Evolutionary conservation across 2,797 vertebrate genomes (phyloP), one percentile per base, ranked within the genome.

Genomic region (Sarcophilus harrisii): DNA sequence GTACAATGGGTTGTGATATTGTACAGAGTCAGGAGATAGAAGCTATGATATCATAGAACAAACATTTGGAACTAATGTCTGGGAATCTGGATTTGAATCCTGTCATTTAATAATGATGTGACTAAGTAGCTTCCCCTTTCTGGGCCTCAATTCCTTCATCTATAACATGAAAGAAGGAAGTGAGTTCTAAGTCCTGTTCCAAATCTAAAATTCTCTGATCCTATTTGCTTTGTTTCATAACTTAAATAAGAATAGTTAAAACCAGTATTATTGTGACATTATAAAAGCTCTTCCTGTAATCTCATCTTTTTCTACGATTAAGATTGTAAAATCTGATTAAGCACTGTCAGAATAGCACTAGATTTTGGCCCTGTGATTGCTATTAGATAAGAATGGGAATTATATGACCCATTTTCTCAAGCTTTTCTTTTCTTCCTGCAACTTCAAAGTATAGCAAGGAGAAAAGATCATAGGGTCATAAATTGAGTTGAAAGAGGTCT

Each of bases 301-400:
- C 32, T 73, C 6, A 38, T 0, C 18, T 81, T 16, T 24, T 81
- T n/a, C 54, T 11, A 30, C 13, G 52, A 52, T 55, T 89, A 89
- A 89, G 27, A 89, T 73, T 60, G 94, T 52, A 45, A 91, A 90
- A 12, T 87, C n/a, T 4, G 52, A 87, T 28, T n/a, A 30, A 58
- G 52, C 27, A 24, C 29, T 94, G 4, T 66, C 58, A 90, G 4
- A 73, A 54, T 30, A 49, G 73, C 4, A 38, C 18, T 60, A 38
- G 32, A 94, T 92, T 90, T 94, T 58, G 16, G 49, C 27, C 59
- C 87, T 93, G 14, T 92, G n/a, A 94, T 58, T 28, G 45, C 57
- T 55, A 93, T 32, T 49, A 59, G 57, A 90, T 90, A 92, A 45
- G 10, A 57, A 57, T 5, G 89, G 66, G 9, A 57, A 92, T 52